phyloP scores from a whole-genome alignment of 2,888 invertebrate genomes.

The Cephus runcator region DNA sequence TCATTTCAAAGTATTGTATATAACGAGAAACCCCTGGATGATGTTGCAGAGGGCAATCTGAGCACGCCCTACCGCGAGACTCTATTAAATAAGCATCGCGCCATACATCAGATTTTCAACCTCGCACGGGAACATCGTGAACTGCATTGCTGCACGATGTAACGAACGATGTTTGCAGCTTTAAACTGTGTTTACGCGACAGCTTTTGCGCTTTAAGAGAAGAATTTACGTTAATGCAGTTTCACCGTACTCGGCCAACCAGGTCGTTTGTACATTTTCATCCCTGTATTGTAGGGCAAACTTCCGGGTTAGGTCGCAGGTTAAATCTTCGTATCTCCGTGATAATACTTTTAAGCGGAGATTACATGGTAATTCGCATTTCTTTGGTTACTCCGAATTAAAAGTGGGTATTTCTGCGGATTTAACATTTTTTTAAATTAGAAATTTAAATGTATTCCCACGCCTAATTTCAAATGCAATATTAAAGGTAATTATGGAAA shows the following conservation, averaged over 20 bases:
- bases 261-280: not conserved
- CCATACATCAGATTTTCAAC: not conserved
- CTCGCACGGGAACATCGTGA: not conserved
- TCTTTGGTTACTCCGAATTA: conserved; percentile 18
- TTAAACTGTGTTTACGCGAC: not conserved
- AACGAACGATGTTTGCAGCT: not conserved
- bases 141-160: not conserved
- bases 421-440: conserved; percentile 33
- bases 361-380: not conserved
- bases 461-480: conserved; percentile 31
- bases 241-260: not conserved
- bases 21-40: not conserved
- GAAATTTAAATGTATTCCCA: conserved; percentile 28
- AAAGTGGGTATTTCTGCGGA: conserved; percentile 10
- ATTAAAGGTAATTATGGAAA: conserved; percentile 31
- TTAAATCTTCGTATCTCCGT: not conserved
- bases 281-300: not conserved
- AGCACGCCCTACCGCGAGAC: not conserved
- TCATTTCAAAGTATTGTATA: not conserved
- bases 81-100: not conserved
- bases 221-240: not conserved
- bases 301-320: not conserved
- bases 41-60: not conserved
- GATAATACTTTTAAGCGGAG: not conserved
- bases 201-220: not conserved